phyloP scores from a whole-genome alignment of 2,888 invertebrate genomes.

The Meta bourneti region DNA sequence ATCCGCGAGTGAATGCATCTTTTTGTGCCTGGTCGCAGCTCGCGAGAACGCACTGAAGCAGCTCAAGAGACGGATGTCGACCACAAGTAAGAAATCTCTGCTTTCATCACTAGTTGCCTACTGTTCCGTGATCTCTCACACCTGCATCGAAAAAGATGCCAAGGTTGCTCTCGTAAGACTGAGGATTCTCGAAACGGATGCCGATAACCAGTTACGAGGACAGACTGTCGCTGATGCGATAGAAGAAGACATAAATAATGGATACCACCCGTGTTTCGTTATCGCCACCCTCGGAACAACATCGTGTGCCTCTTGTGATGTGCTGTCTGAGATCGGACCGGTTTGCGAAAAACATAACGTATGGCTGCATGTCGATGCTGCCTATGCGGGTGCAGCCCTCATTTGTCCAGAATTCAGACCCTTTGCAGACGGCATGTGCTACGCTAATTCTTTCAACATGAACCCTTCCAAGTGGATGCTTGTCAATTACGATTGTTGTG shows the following conservation, averaged over 20 bases:
- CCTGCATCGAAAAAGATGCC: constrained; percentile 95
- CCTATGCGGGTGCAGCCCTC: constrained; percentile 97
- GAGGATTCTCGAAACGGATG: constrained; percentile 93
- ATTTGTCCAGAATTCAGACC: constrained; percentile 97
- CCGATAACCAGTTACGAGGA: constrained; percentile 89
- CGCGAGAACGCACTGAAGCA: constrained; percentile 85
- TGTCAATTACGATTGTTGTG: constrained; percentile 97
- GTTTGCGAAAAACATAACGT: constrained; percentile 86
- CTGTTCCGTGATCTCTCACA: constrained; percentile 86
- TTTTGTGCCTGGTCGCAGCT: constrained; percentile 83
- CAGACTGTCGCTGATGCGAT: constrained; percentile 88
- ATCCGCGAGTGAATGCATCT: constrained; percentile 95
- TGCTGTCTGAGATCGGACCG: constrained; percentile 91
- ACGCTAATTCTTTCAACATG: constrained; percentile 97
- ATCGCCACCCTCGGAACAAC: constrained; percentile 98
- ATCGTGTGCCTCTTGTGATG: constrained; percentile 94
- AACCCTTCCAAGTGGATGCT: constrained; percentile 98
- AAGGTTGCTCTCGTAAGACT: constrained; percentile 95
- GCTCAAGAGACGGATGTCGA: constrained; percentile 88
- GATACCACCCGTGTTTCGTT: constrained; percentile 97
- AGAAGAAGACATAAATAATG: constrained; percentile 92
- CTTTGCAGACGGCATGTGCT: constrained; percentile 84
- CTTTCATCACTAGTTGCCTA: constrained; percentile 94
- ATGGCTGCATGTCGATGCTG: constrained; percentile 96
- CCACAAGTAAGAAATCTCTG: constrained; percentile 92